A percentile compares a stretch with the other conserved stretches of the same genome.
phyloP scores from a whole-genome alignment of 2,113 vertebrate genomes.

The Gymnarchus niloticus region DNA sequence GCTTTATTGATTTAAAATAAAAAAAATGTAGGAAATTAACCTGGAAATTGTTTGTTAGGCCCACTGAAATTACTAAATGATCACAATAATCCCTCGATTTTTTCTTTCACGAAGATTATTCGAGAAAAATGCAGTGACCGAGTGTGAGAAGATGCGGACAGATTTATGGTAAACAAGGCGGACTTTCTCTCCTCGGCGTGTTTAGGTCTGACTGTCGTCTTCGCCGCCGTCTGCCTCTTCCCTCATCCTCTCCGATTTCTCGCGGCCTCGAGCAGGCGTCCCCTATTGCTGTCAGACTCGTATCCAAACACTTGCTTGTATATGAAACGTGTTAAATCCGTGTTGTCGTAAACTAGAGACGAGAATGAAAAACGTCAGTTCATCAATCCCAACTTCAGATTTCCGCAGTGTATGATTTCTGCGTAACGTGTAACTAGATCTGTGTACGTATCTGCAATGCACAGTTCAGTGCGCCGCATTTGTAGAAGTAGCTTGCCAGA shows the following conservation, averaged over 20 bases:
- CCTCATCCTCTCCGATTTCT: background rate
- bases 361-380: background rate
- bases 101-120: background rate
- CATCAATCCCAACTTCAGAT: background rate
- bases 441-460: slow-evolving; percentile 7
- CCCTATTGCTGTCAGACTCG: background rate
- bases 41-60: background rate
- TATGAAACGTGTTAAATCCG: background rate
- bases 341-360: background rate
- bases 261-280: background rate
- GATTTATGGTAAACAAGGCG: background rate
- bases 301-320: background rate
- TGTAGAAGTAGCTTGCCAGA: background rate
- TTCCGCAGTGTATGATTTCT: slow-evolving; percentile 3
- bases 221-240: too few relatives aligned
- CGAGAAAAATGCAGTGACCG: background rate
- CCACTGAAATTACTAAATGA: background rate
- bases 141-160: background rate
- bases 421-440: background rate
- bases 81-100: background rate
- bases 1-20: background rate
- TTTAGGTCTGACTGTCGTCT: background rate
- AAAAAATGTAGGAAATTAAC: background rate
- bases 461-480: background rate
- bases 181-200: background rate